A percentile compares a stretch with the other conserved stretches of the same genome.
Evolutionary conservation across 1,140 invertebrate species (phyloP).

Genomic region (Agrypnia vestita): DNA sequence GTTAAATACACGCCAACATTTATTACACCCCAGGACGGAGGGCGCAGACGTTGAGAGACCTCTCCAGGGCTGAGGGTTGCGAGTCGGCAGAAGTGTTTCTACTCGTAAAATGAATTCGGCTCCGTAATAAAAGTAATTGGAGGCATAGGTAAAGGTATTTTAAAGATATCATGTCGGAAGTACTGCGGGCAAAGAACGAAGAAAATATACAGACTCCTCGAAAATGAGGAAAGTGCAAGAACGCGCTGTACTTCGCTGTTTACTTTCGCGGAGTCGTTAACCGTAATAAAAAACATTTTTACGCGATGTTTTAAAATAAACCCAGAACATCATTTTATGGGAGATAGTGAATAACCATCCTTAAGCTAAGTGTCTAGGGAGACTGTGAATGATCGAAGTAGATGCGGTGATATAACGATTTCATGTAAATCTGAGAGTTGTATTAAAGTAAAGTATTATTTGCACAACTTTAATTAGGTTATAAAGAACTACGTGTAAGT

Average conservation of each 20-base stretch:
- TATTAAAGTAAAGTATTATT: too few relatives aligned
- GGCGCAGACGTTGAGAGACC: background rate
- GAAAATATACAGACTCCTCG: slow-evolving; percentile 7
- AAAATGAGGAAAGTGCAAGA: slow-evolving; percentile 24
- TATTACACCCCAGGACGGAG: background rate
- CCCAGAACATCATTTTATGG: too few relatives aligned
- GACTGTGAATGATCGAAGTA: too few relatives aligned
- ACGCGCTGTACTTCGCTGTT: background rate
- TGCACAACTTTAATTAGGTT: too few relatives aligned
- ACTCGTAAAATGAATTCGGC: slow-evolving; percentile 42
- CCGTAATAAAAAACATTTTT: too few relatives aligned
- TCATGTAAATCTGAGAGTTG: too few relatives aligned
- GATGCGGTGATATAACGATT: too few relatives aligned
- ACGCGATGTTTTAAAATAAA: too few relatives aligned
- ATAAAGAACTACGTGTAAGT: too few relatives aligned
- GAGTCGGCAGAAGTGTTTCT: slow-evolving; percentile 27
- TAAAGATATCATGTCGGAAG: slow-evolving; percentile 33
- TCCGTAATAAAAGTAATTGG: slow-evolving; percentile 37
- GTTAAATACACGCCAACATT: slow-evolving; percentile 2
- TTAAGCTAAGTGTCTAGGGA: too few relatives aligned
- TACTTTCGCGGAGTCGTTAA: too few relatives aligned
- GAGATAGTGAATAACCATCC: too few relatives aligned
- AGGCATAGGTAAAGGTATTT: slow-evolving; percentile 40
- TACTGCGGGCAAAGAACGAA: slow-evolving; percentile 7
- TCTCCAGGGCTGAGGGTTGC: slow-evolving; percentile 21